These are phyloP conservation scores for Chelon auratus DNA, from an alignment of 2,797 vertebrate species.

Conservation along the genomic window DNA sequence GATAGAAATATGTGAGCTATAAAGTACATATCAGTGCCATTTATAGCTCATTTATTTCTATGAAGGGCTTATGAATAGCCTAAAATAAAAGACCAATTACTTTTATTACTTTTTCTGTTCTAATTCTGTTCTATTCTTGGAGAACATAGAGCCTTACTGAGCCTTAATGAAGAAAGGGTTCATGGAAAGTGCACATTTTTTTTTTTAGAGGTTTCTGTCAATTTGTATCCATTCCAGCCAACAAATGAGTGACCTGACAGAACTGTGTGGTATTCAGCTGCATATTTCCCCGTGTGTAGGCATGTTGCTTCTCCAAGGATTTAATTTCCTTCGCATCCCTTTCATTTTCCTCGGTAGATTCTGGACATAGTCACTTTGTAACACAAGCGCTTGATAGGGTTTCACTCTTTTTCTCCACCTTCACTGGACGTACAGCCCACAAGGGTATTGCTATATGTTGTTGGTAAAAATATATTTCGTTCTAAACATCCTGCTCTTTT, in stretches of 20 bases:
- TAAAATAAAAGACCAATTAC: slow-evolving; percentile 29
- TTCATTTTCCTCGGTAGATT: no score
- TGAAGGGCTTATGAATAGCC: slow-evolving; percentile 42
- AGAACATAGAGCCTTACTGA: background rate
- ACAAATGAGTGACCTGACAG: background rate
- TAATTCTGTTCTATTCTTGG: slow-evolving; percentile 30
- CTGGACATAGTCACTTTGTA: background rate
- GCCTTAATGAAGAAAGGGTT: slow-evolving; percentile 7
- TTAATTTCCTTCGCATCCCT: background rate
- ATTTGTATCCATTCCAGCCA: slow-evolving; percentile 8
- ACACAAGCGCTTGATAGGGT: background rate
- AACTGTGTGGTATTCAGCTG: background rate
- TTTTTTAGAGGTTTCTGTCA: slow-evolving; percentile 6
- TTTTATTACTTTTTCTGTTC: slow-evolving; percentile 30
- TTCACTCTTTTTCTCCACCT: background rate
- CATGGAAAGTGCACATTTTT: background rate
- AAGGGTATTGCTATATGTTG: background rate
- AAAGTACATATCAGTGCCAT: slow-evolving; percentile 36
- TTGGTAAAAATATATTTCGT: background rate
- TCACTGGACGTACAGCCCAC: background rate
- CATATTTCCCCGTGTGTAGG: background rate
- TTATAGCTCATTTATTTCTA: slow-evolving; percentile 27
- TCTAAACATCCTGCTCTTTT: slow-evolving; percentile 11
- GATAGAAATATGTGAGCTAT: slow-evolving; percentile 34
- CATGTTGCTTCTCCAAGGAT: background rate